Percentiles rank a stretch among this genome's conserved stretches.
phyloP scores from a whole-genome alignment of 2,888 invertebrate genomes.

The Drosophila paramelanica region DNA sequence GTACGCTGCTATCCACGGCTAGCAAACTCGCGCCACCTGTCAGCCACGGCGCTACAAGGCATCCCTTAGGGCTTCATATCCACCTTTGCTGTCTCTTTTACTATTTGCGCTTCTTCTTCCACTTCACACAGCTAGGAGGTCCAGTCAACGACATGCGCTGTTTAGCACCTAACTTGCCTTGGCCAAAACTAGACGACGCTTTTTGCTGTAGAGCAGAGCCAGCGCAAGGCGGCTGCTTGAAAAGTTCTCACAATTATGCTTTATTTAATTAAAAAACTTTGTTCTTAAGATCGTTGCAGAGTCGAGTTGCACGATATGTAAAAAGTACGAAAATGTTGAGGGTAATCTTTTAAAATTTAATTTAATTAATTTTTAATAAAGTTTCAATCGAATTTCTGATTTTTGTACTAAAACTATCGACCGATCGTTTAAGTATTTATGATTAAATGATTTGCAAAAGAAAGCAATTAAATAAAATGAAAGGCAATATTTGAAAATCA shows the following conservation, averaged over 20 bases:
- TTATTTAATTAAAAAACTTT: not conserved
- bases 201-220: constrained; percentile 9
- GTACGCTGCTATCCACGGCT: constrained; percentile 62
- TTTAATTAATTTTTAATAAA: no score
- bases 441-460: no score
- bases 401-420: no score
- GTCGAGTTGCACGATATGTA: not conserved
- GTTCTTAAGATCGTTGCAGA: not conserved
- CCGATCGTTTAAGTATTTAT: no score
- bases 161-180: constrained; percentile 76
- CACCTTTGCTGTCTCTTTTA: not conserved
- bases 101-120: not conserved
- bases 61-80: constrained; percentile 8
- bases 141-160: constrained; percentile 70
- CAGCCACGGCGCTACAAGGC: constrained; percentile 28
- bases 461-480: no score
- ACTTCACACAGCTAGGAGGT: constrained; percentile 17
- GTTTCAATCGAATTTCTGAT: no score
- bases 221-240: constrained; percentile 23
- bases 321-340: not conserved
- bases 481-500: no score
- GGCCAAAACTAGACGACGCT: constrained; percentile 51
- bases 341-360: no score
- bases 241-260: constrained; percentile 33
- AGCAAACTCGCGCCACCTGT: constrained; percentile 57